Conservation (phyloP, 2,888 invertebrate genomes). For the Urechis unicinctus region DNA sequence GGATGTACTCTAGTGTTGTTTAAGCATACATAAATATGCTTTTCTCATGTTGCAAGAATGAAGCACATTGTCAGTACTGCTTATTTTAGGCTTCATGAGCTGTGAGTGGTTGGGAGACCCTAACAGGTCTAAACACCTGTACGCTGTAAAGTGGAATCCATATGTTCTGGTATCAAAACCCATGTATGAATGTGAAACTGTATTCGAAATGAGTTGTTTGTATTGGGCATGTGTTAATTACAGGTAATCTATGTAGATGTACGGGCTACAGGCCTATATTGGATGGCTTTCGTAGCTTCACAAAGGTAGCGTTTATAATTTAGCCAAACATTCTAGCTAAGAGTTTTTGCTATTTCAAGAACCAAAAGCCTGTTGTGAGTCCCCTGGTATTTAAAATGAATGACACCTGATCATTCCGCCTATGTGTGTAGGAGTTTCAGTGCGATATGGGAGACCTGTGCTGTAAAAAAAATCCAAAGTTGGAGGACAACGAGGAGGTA, state of each 20-base stretch:
- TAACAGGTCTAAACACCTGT: too few species aligned
- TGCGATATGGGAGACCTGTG: slow-evolving; percentile 11
- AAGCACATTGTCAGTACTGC: too few species aligned
- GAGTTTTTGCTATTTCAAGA: neutral
- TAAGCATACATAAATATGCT: too few species aligned
- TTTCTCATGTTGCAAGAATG: too few species aligned
- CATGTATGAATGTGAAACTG: too few species aligned
- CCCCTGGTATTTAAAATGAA: neutral
- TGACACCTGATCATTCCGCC: too few species aligned
- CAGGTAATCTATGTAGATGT: slow-evolving; percentile 77
- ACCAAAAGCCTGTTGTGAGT: too few species aligned
- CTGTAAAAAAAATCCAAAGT: slow-evolving; percentile 4
- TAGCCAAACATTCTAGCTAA: neutral
- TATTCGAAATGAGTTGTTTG: neutral
- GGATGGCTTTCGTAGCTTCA: slow-evolving; percentile 72
- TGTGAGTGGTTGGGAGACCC: too few species aligned
- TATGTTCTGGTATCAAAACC: too few species aligned
- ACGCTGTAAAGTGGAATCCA: too few species aligned
- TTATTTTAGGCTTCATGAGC: too few species aligned
- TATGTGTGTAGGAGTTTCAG: slow-evolving; percentile 11
- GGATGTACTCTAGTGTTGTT: too few species aligned
- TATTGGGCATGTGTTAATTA: neutral
- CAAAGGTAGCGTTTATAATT: slow-evolving; percentile 18
- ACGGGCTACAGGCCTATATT: slow-evolving; percentile 91
- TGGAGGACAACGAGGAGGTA: neutral